Conservation (phyloP, 2,797 vertebrate species). For the Brachyalestes nurse region DNA sequence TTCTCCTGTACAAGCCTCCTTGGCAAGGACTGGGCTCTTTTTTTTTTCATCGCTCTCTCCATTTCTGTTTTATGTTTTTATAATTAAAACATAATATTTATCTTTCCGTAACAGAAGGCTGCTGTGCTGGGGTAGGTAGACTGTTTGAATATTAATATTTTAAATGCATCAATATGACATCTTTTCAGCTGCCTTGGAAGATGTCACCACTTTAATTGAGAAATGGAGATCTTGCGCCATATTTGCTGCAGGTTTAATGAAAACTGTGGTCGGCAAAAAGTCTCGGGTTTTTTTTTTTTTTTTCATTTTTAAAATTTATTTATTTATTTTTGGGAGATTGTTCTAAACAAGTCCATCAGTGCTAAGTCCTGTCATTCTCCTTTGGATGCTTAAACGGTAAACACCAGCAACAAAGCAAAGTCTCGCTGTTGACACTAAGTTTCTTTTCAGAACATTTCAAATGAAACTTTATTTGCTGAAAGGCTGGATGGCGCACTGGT, state of each 20-base stretch:
- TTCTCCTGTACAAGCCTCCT: slow-evolving; percentile 71
- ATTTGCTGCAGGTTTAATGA: slow-evolving; percentile 60
- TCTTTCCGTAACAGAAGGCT: slow-evolving; percentile 86
- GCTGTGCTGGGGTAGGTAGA: slow-evolving; percentile 82
- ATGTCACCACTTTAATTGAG: slow-evolving; percentile 71
- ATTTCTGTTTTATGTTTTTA: slow-evolving; percentile 87
- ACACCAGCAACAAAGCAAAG: not conserved
- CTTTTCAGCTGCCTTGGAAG: slow-evolving; percentile 64
- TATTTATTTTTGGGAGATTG: not conserved
- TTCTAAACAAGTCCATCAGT: not conserved
- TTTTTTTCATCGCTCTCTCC: slow-evolving; percentile 55
- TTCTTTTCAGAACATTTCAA: slow-evolving; percentile 43
- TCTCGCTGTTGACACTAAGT: slow-evolving; percentile 46
- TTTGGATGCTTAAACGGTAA: not conserved
- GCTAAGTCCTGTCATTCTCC: slow-evolving; percentile 19
- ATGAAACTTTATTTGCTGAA: slow-evolving; percentile 55
- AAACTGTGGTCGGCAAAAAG: not conserved
- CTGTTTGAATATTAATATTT: slow-evolving; percentile 86
- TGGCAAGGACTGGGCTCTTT: slow-evolving; percentile 58
- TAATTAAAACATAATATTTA: slow-evolving; percentile 90
- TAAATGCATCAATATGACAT: slow-evolving; percentile 84
- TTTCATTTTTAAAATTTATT: too few relatives aligned
- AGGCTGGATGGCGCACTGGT: slow-evolving; percentile 47
- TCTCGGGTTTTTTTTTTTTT: too few relatives aligned
- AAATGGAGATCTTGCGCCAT: slow-evolving; percentile 60